Evolutionary conservation across 1,140 invertebrate species (phyloP), one percentile per base, ranked within the genome.

Genomic region (Philopotamus ludificatus): DNA sequence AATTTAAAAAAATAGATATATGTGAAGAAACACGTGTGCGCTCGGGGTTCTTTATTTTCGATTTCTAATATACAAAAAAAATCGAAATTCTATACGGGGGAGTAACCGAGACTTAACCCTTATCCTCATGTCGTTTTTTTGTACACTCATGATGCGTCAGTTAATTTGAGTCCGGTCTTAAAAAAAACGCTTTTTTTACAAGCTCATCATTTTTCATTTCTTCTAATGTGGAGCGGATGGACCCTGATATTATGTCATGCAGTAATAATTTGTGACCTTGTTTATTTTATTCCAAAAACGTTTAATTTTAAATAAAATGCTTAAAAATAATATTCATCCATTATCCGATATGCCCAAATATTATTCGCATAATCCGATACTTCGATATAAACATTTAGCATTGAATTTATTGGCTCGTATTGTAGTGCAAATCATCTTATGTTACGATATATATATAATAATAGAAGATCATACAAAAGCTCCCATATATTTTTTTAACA

Each of bases 351-450:
- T 57, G 8, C 18, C 18, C 42, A 57, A 57, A 57, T 57, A 57
- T 57, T 55, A 55, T 55, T 55, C 54, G 21, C 34, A 57, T 55
- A 55, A 50, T 55, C 15, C 34, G n/a, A n/a, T n/a, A n/a, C n/a
- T n/a, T n/a, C n/a, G n/a, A 22, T 57, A 42, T 57, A 39, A 57
- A 57, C 54, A 39, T 42, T 54, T 2, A 16, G 50, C 50, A 25
- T 53, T 22, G 10, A 23, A 53, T 53, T 39, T 39, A 57, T 57
- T 57, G 34, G 34, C 34, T 42, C 23, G 12, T 21, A 57, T 57
- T 57, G 23, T 57, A 28, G 41, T 42, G 54, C 28, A 57, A 57
- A 57, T 57, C 54, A 28, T 57, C 54, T 57, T 57, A 57, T 8
- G n/a, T n/a, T n/a, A n/a, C n/a, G n/a, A n/a, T 45, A 45, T 45